These are phyloP conservation scores for Darevskia nairensis DNA, from an alignment of 2,797 vertebrate genomes.

Conservation along the genomic window DNA sequence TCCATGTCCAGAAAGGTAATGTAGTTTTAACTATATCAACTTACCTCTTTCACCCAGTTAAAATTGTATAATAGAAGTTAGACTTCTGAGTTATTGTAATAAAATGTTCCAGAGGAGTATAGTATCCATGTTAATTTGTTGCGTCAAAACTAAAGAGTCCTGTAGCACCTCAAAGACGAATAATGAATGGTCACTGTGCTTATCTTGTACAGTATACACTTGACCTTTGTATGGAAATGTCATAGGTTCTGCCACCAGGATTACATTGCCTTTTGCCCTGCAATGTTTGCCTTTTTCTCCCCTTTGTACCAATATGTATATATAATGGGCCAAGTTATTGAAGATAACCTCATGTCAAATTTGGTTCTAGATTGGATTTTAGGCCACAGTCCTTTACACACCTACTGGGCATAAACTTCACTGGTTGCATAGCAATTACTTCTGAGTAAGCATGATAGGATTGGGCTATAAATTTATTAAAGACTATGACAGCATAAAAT, in stretches of 20 bases:
- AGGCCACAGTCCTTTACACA: background rate
- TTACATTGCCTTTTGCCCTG: background rate
- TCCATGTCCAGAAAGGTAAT: slow-evolving; percentile 99
- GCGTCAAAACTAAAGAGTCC: background rate
- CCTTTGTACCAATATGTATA: background rate
- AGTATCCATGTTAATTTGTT: background rate
- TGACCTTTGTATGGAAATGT: background rate
- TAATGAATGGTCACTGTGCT: background rate
- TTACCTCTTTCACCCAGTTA: accelerated
- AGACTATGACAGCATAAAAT: background rate
- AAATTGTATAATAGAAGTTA: accelerated
- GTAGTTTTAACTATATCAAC: background rate
- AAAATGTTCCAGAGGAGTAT: background rate
- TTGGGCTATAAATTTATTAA: background rate
- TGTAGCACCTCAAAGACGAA: background rate
- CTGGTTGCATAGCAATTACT: background rate
- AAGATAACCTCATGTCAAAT: background rate
- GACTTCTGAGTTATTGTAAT: background rate
- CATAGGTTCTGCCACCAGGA: background rate
- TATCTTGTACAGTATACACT: background rate
- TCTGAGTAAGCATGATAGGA: background rate
- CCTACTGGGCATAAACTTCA: background rate
- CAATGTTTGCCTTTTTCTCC: background rate
- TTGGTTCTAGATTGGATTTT: background rate
- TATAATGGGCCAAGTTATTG: background rate